A percentile compares a stretch with the other conserved stretches of the same genome.
These are phyloP conservation scores for Bos javanicus DNA, from an alignment of 2,113 vertebrate species.

Conservation along the genomic window DNA sequence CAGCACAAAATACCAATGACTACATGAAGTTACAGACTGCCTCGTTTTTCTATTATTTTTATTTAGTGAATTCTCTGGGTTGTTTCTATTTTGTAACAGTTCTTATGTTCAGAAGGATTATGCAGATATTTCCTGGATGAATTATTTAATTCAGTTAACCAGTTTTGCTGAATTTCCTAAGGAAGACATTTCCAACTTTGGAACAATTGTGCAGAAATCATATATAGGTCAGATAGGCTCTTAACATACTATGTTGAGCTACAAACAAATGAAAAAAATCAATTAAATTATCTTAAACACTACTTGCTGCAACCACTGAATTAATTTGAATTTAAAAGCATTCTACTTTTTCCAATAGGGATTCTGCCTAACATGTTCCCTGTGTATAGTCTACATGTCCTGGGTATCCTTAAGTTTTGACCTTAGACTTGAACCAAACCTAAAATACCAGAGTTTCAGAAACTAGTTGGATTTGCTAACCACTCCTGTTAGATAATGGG, in stretches of 20 bases:
- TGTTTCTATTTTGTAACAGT: conserved; percentile 14
- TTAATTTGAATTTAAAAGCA: not conserved
- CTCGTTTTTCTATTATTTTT: not conserved
- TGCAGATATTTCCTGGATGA: not conserved
- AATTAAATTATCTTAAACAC: not conserved
- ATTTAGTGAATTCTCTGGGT: not conserved
- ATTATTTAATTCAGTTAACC: not conserved
- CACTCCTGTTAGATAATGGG: not conserved
- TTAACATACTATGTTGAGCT: not conserved
- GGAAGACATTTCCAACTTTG: not conserved
- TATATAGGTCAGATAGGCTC: not conserved
- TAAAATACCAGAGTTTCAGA: not conserved
- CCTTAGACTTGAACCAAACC: not conserved
- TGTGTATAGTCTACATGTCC: not conserved
- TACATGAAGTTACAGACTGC: not conserved
- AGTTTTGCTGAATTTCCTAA: not conserved
- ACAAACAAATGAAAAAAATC: not conserved
- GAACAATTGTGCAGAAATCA: not conserved
- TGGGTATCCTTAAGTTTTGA: not conserved
- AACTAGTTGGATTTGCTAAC: not conserved
- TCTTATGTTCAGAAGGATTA: not conserved
- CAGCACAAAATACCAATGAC: not conserved
- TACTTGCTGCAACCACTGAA: not conserved
- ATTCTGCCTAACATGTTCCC: not conserved
- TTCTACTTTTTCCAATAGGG: not conserved